These are phyloP conservation scores for Hemistola chrysoprasaria DNA, from an alignment of 2,888 invertebrate species.

Conservation along the genomic window DNA sequence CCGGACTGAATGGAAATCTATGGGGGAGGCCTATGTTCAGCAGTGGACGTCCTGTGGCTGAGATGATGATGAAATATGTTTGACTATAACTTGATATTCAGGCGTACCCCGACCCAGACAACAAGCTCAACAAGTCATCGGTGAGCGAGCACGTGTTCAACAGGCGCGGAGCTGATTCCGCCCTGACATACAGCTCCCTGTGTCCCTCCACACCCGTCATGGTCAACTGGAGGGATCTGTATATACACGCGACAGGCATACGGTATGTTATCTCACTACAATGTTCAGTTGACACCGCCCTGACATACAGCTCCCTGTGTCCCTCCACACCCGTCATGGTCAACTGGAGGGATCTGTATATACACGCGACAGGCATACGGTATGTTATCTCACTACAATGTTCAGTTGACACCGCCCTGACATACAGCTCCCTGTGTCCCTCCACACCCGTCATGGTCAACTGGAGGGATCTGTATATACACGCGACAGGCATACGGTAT, in stretches of 20 bases:
- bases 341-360: too few species aligned
- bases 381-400: too few species aligned
- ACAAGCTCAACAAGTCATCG: slow-evolving; percentile 94
- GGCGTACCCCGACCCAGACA: slow-evolving; percentile 95
- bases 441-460: slow-evolving; percentile 93
- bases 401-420: slow-evolving; percentile 68
- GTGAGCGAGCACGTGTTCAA: slow-evolving; percentile 85
- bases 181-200: slow-evolving; percentile 88
- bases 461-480: slow-evolving; percentile 90
- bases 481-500: too few species aligned
- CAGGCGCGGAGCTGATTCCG: slow-evolving; percentile 61
- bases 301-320: too few species aligned
- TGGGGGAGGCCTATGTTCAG: too few species aligned
- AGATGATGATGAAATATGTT: too few species aligned
- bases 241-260: slow-evolving; percentile 47
- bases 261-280: slow-evolving; percentile 33
- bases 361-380: too few species aligned
- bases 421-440: slow-evolving; percentile 91
- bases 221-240: slow-evolving; percentile 95
- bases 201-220: slow-evolving; percentile 92
- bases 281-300: too few species aligned
- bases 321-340: too few species aligned
- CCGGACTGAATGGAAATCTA: too few species aligned
- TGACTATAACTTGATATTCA: too few species aligned
- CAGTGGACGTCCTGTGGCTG: too few species aligned